Evolutionary conservation across 2,888 invertebrate species (phyloP).

Genomic region (Nephrocerus scutellatus): DNA sequence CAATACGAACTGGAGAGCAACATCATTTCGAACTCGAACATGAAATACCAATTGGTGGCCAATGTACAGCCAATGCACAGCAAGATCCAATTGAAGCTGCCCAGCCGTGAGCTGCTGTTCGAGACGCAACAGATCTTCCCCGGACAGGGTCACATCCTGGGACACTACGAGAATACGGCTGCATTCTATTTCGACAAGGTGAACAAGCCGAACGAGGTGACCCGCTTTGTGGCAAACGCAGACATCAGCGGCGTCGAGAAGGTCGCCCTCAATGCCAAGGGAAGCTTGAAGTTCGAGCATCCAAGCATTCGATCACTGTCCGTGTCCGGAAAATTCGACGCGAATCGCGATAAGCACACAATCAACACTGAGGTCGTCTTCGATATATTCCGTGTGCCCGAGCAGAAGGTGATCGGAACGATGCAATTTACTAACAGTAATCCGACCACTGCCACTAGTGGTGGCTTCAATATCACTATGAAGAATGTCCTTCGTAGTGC

Average conservation of each 20-base stretch:
- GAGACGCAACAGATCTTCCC: slow-evolving; percentile 54
- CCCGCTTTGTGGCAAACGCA: slow-evolving; percentile 52
- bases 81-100: slow-evolving; percentile 59
- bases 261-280: slow-evolving; percentile 48
- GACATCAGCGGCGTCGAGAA: slow-evolving; percentile 51
- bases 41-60: slow-evolving; percentile 63
- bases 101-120: slow-evolving; percentile 59
- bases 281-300: slow-evolving; percentile 59
- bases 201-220: slow-evolving; percentile 62
- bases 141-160: slow-evolving; percentile 47
- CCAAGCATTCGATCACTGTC: slow-evolving; percentile 55
- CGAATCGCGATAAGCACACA: slow-evolving; percentile 38
- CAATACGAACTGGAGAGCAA: slow-evolving; percentile 67
- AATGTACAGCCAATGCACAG: slow-evolving; percentile 59
- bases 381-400: slow-evolving; percentile 55
- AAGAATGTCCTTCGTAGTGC: slow-evolving; percentile 47
- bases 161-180: slow-evolving; percentile 58
- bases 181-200: slow-evolving; percentile 65
- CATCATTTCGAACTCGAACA: slow-evolving; percentile 60
- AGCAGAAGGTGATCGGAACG: slow-evolving; percentile 50
- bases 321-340: slow-evolving; percentile 47
- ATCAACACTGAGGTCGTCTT: slow-evolving; percentile 47
- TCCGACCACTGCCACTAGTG: slow-evolving; percentile 17
- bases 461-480: slow-evolving; percentile 47
- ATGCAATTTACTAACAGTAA: slow-evolving; percentile 18